These are phyloP conservation scores for Muntiacus reevesi DNA, from an alignment of 2,113 vertebrate species.

Conservation along the genomic window DNA sequence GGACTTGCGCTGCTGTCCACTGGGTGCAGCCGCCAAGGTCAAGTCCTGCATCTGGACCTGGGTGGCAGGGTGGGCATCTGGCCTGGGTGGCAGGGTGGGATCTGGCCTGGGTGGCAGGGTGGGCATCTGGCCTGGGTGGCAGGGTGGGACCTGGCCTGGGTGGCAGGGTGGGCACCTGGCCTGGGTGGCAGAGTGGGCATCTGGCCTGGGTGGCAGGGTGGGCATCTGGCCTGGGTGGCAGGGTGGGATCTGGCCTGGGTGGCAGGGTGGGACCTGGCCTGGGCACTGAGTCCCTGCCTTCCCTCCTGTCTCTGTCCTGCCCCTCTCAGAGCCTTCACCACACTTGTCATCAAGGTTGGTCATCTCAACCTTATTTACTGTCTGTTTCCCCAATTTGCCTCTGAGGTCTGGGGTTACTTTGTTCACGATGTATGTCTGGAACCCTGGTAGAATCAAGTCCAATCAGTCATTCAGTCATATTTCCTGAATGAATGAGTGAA, in stretches of 20 bases:
- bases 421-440: neutral
- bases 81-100: neutral
- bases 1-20: too few species aligned
- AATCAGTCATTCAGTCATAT: neutral
- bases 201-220: too few species aligned
- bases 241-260: too few species aligned
- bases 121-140: too few species aligned
- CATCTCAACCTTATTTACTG: neutral
- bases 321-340: neutral
- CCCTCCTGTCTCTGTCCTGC: neutral
- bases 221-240: neutral
- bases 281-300: neutral
- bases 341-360: neutral
- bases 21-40: accelerated
- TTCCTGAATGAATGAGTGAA: neutral
- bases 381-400: neutral
- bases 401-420: neutral
- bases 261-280: too few species aligned
- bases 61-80: neutral
- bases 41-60: neutral
- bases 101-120: too few species aligned
- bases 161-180: too few species aligned
- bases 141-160: too few species aligned
- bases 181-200: too few species aligned
- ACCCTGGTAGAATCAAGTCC: accelerated